Evolutionary conservation across 2,888 invertebrate species (phyloP), one percentile per base, ranked within the genome.

Genomic region (Gnatocerus cornutus): DNA sequence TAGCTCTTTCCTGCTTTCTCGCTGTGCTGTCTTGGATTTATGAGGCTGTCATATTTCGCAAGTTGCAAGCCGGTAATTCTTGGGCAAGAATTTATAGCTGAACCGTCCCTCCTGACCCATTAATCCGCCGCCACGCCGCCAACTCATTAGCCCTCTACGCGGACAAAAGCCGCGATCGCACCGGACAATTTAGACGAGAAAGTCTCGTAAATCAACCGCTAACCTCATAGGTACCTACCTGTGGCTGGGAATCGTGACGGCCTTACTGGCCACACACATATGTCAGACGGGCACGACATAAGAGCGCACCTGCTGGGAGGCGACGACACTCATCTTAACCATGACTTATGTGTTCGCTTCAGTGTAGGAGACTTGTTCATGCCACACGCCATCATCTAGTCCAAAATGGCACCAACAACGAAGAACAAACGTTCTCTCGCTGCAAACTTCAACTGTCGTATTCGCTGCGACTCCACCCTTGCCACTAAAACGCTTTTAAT

Each of bases 41-140:
- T 87, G 87, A 87, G 85, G 82, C 86, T 87, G 87, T 87, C 87
- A 87, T 87, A 87, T 87, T 87, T 87, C 86, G 87, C 86, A 87
- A 87, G 86, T 87, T 87, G 87, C 87, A 84, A 85, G 87, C 86
- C 86, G 86, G 87, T 87, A 87, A 87, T 87, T 87, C 86, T 87
- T 87, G 86, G 86, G 85, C 84, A 85, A 84, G 85, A 87, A 88
- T 87, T 87, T 87, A 87, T 87, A 86, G 84, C 85, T 82, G 81
- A 82, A 84, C 84, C 85, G 86, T 87, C 87, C 87, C 87, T 85
- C 85, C 85, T 83, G 86, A 82, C 79, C 86, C 82, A 83, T 82
- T 82, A 82, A 82, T 82, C 80, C 80, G 74, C 80, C 79, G 76
- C 75, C 73, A 76, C 73, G 77, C 77, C 74, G 73, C 63, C 62